Conservation (phyloP, 2,888 invertebrate genomes). For the Hyposoter didymator region DNA sequence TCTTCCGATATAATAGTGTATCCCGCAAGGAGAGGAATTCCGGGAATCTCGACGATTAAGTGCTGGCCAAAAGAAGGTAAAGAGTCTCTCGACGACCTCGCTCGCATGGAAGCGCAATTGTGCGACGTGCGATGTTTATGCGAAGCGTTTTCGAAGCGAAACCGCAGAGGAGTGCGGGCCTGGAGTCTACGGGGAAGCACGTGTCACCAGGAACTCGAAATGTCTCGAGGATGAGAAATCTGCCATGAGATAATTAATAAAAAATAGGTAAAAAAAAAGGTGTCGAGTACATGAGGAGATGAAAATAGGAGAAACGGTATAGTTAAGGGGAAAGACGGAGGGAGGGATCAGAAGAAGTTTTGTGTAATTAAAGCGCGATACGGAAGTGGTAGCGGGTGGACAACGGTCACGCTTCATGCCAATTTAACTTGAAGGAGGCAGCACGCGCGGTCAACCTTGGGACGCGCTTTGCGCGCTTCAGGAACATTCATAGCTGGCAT, state of each 20-base stretch:
- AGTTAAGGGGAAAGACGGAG: conserved; percentile 42
- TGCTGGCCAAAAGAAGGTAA: conserved; percentile 16
- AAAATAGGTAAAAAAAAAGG: conserved; percentile 65
- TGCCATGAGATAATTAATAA: conserved; percentile 73
- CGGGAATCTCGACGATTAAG: conserved; percentile 48
- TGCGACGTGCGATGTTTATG: conserved; percentile 15
- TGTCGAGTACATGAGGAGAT: conserved; percentile 53
- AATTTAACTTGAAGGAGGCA: conserved; percentile 77
- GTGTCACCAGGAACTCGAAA: conserved; percentile 30
- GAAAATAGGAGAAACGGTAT: conserved; percentile 76
- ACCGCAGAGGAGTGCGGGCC: not conserved
- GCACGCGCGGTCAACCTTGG: conserved; percentile 67
- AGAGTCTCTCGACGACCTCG: conserved; percentile 43
- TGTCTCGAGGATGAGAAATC: conserved; percentile 1
- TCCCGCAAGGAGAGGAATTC: conserved; percentile 47
- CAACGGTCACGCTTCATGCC: conserved; percentile 82
- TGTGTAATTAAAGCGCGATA: conserved; percentile 79
- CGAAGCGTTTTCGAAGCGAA: conserved; percentile 46
- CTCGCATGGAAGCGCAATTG: conserved; percentile 20
- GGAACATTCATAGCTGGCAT: conserved; percentile 46
- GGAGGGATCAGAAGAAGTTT: conserved; percentile 58
- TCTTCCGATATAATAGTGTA: conserved; percentile 36
- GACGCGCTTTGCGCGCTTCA: conserved; percentile 63
- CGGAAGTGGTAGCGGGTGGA: conserved; percentile 76
- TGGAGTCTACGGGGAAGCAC: not conserved